Evolutionary conservation across 2,888 invertebrate genomes (phyloP), one percentile per base, ranked within the genome.

Genomic region (Hirtodrosophila confusa): DNA sequence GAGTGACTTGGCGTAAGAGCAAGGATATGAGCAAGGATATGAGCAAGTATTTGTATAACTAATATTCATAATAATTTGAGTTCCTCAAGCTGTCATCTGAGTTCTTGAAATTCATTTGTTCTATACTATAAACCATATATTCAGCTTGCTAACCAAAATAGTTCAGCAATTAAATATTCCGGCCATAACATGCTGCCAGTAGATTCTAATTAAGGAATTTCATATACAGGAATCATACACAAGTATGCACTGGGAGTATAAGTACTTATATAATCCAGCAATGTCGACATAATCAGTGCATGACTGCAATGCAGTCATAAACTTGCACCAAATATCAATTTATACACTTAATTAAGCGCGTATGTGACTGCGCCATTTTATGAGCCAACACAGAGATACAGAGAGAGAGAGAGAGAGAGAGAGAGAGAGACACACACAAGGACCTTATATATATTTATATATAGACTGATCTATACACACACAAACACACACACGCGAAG

Each of bases 321-420:
- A 85, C 69, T 69, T 69, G 78, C 72, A 82, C 66, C 88, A 87
- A 83, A 83, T 83, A 85, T 83, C 88, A 83, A 83, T 83, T 83
- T 87, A 85, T 80, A 72, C 86, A 87, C 72, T 87, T 83, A 83
- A 83, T 83, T 87, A 87, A 83, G 86, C 82, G 72, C 78, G 78
- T 69, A 80, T 86, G 88, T 87, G 88, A 85, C 88, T 83, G 82
- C 88, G 75, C 65, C 85, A 87, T 78, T 82, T 72, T 69, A 56
- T 49, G 61, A 76, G 35, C 53, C 31, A 49, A 29, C 17, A 41
- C 24, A 40, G 33, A 41, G 17, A 17, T 27, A 3, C 6, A 4
- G 31, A 9, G 2, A 31, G 11, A 49, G 51, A 4, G 31, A 9
- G 2, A 31, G 11, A 49, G 51, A 9, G 24, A 31, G 6, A 36